Conservation (phyloP, 2,888 invertebrate genomes). For the Sminthurinus aureus region DNA sequence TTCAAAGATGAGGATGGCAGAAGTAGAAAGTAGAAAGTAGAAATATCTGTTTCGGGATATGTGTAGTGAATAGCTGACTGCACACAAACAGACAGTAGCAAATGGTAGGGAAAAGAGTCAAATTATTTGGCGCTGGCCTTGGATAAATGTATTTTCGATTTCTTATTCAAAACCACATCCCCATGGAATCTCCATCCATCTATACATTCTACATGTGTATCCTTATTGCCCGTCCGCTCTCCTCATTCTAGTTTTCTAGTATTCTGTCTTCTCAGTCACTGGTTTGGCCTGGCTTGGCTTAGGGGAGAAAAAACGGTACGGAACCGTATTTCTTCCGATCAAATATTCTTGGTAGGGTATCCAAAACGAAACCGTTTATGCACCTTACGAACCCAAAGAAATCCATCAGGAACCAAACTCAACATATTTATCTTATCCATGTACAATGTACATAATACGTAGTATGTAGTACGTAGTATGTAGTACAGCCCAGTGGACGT, state of each 20-base stretch:
- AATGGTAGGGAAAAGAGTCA: constrained; percentile 32
- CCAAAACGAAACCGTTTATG: constrained; percentile 30
- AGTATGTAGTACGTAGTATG: too few relatives aligned
- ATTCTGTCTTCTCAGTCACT: too few relatives aligned
- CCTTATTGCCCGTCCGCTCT: too few relatives aligned
- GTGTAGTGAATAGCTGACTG: background rate
- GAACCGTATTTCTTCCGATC: constrained; percentile 29
- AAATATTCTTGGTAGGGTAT: constrained; percentile 21
- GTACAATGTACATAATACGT: constrained; percentile 5
- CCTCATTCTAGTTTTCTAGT: too few relatives aligned
- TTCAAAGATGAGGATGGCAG: too few relatives aligned
- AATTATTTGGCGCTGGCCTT: constrained; percentile 34
- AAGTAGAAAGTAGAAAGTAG: background rate
- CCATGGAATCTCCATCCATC: constrained; percentile 34
- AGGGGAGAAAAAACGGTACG: constrained; percentile 17
- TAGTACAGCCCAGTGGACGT: background rate
- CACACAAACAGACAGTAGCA: constrained; percentile 15
- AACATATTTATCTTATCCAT: constrained; percentile 27
- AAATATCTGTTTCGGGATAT: background rate
- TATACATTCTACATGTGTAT: background rate
- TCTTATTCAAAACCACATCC: constrained; percentile 39
- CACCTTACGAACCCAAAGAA: constrained; percentile 31
- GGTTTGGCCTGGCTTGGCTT: too few relatives aligned
- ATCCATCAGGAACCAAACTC: constrained; percentile 34
- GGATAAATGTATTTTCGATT: constrained; percentile 39